Base-by-base conservation (phyloP, 2,797 vertebrate species). In the Xenopus petersii region DNA sequence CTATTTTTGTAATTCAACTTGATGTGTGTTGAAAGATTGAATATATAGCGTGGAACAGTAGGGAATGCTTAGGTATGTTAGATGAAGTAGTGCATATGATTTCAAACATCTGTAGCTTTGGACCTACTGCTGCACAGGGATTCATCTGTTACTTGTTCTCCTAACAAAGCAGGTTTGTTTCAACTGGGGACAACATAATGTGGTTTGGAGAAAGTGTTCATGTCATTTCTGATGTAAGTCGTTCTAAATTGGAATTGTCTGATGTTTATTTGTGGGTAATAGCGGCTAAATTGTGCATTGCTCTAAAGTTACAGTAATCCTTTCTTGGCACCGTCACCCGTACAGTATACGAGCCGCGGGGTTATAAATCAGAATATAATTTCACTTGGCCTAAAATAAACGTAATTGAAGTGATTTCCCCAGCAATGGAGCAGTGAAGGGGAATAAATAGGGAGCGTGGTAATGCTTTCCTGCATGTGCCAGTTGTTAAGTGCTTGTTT, bases 401-500 rank as follows among this genome's bases (percentile, higher is more conserved):
- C 56, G 16, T 77, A 75, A 21, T 67, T 80, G 74, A 79, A 67
- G 21, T 26, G 67, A 64, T 67, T 36, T 71, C 63, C 65, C 64
- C 68, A 36, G 10, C 0, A 76, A 81, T 47, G 72, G 60, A 70
- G 74, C 61, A 81, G 72, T 12, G n/a, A 15, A 68, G 24, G 72
- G 60, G 49, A 51, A 49, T 36, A 0, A 0, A 46, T 61, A 76
- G 67, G 30, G 74, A 61, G n/a, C 59, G 2, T 71, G 66, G 36
- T 80, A 71, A 62, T 81, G 71, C 1, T 71, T 66, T 51, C 13
- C 75, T 81, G 51, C 7, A 75, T 66, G 74, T 82, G 82, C 81
- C 83, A 85, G 0, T 81, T 83, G 64, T 77, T 84, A 85, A 86
- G 82, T 86, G 66, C 69, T 81, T 87, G 80, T 86, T 87, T 86